Base-by-base conservation (phyloP, 2,113 vertebrate genomes). In the Scophthalmus maximus region DNA sequence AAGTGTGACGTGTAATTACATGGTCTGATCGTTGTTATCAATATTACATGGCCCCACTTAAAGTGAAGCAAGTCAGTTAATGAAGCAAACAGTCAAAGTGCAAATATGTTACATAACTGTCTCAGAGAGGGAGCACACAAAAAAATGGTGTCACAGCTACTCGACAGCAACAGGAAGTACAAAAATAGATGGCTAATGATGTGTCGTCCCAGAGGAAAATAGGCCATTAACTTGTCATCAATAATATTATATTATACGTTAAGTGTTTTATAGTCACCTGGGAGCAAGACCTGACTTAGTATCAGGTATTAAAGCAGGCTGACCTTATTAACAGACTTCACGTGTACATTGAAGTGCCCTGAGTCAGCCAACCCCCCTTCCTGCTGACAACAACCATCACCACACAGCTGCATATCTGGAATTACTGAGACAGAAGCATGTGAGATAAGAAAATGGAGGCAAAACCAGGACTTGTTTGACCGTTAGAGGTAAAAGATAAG, bases 131-230 rank as follows among this genome's bases (percentile, higher is more conserved):
- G 17, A 73, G 51, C 17, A 44, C 17, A 9, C 5, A 67, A 74
- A 27, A 53, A 64, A 18, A n/a, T 4, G n/a, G 44, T 53, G 74
- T 75, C 56, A 63, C 4, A 1, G 60, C 52, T 20, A 2, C 65
- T 85, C 68, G 73, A 51, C 26, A 2, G 58, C 32, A 53, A 80
- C 36, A 83, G 79, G 80, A 91, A 87, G 76, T 68, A 34, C 44
- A 47, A 27, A 74, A 87, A 80, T 70, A 79, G 58, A 73, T 23
- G 50, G 30, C 30, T 49, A 69, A 40, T 49, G 29, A 81, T 67
- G 55, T 4, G 4, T 63, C 56, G 38, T 73, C 42, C 58, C 72
- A 73, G n/a, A 68, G 57, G 82, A 57, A 81, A 86, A 73, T 3
- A 10, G 14, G 30, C 36, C 32, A 61, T 73, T 74, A 71, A 74